These are phyloP conservation scores for Poicephalus meyeri DNA, from an alignment of 2,113 vertebrate species.

Conservation along the genomic window DNA sequence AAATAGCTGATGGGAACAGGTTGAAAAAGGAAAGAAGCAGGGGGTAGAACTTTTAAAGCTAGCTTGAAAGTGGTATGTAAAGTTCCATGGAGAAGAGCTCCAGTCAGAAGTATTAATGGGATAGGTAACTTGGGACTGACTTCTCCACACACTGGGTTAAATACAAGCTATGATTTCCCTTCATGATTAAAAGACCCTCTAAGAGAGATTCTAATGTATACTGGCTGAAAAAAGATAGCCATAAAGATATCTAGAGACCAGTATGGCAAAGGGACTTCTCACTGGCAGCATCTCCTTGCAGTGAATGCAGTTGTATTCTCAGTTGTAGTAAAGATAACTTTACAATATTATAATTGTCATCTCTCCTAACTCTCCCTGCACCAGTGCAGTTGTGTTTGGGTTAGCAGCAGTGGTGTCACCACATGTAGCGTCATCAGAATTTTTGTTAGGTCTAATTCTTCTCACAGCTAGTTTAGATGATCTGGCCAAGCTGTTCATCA, in stretches of 20 bases:
- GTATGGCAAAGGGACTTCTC: background rate
- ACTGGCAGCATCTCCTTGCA: background rate
- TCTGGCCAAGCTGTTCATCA: background rate
- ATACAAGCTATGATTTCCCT: background rate
- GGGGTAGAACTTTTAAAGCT: background rate
- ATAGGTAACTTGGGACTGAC: background rate
- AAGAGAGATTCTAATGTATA: background rate
- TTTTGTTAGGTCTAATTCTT: background rate
- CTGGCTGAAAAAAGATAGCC: background rate
- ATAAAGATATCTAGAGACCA: background rate
- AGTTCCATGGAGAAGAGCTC: background rate
- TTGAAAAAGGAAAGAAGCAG: background rate
- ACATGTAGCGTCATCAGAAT: background rate
- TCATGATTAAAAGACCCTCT: background rate
- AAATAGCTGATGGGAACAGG: conserved; percentile 22
- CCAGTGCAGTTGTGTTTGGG: background rate
- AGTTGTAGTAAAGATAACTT: background rate
- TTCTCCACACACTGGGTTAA: background rate
- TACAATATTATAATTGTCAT: background rate
- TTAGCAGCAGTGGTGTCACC: background rate
- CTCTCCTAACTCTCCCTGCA: background rate
- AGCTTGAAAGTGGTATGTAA: background rate
- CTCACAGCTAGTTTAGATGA: background rate
- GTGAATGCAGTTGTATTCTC: background rate
- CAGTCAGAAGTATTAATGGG: background rate